Evolutionary conservation across 1,140 invertebrate species (phyloP).

Genomic region (Aphelinus atriplicis): DNA sequence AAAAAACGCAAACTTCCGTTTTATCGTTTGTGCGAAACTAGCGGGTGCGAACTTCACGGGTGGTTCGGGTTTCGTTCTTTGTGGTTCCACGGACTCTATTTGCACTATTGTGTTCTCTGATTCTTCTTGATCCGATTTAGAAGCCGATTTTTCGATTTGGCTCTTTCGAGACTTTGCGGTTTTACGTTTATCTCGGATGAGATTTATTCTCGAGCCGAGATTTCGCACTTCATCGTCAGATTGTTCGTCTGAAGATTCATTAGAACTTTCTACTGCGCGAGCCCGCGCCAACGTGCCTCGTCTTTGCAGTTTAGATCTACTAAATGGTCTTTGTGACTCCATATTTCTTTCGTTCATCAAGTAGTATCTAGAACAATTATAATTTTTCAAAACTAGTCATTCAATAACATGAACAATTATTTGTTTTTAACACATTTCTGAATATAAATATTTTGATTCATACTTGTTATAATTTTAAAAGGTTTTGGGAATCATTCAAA

Average conservation of each 20-base stretch:
- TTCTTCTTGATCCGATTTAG: background rate
- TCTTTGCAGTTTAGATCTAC: background rate
- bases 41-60: background rate
- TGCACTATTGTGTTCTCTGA: slow-evolving; percentile 6
- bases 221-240: background rate
- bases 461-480: too few species aligned
- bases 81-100: background rate
- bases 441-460: too few species aligned
- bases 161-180: background rate
- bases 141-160: background rate
- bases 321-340: background rate
- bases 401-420: too few species aligned
- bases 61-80: background rate
- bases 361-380: too few species aligned
- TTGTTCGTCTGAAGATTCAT: slow-evolving; percentile 14
- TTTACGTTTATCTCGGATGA: slow-evolving; percentile 4
- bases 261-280: background rate
- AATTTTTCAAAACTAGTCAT: too few species aligned
- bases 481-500: too few species aligned
- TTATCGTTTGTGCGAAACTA: slow-evolving; percentile 23
- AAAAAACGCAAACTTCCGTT: slow-evolving; percentile 24
- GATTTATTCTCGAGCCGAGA: slow-evolving; percentile 11
- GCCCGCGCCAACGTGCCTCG: background rate
- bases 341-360: background rate
- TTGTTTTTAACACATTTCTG: too few species aligned